Base-by-base conservation (phyloP, 2,888 invertebrate species). In the Aethes cnicana region DNA sequence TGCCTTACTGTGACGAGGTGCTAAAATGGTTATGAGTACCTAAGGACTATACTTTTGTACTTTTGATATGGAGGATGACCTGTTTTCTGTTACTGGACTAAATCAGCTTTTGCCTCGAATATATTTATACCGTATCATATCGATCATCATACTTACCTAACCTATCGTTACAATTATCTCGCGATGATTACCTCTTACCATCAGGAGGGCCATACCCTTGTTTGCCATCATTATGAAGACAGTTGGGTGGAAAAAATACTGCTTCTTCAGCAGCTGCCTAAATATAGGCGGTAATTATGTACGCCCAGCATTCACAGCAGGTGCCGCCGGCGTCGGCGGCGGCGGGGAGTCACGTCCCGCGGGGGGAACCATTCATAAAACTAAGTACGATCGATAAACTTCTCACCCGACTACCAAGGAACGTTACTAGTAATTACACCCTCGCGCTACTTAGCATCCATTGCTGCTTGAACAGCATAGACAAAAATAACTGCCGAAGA, bases 311-410 rank as follows among this genome's bases (percentile, higher is more conserved):
- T 43, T 9, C 30, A n/a, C 17, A 12, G 16, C 49, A 50, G 36
- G 43, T 36, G 39, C 30, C 5, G n/a, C 25, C 55, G 62, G 35
- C 52, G n/a, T 18, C 55, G 62, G 35, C 52, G 35, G 23, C 44
- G 57, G 41, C 48, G 56, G 53, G 53, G 47, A 30, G 54, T 49
- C 54, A 42, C 61, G 59, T 53, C 54, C 20, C 53, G 59, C 54
- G 62, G 61, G 64, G 60, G 61, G 69, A 66, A 72, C 84, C 87
- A 87, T 87, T 87, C 86, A 86, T 84, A 84, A 85, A 84, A 84
- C 79, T 79, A 71, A 76, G 71, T 61, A 56, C 73, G 85, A 85
- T 87, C 87, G 81, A 87, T 87, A 86, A 73, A 69, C 70, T 69
- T 69, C 71, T 68, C 71, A 66, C 71, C 30, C 36, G 23, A 18